Conservation (phyloP, 2,888 invertebrate genomes). For the Conus canariensis region DNA sequence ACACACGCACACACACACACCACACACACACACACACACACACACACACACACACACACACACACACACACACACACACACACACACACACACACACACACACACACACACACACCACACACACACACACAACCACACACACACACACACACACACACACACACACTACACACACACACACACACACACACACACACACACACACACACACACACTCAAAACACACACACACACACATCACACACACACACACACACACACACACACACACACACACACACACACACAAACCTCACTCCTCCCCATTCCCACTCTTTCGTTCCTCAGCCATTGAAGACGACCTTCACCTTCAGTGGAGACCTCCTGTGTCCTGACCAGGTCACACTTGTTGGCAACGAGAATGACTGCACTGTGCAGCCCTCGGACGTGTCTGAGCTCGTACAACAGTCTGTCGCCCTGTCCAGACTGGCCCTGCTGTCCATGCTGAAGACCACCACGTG, state of each 20-base stretch:
- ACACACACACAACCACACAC: too few species aligned
- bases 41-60: not conserved
- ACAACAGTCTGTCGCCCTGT: conserved; percentile 90
- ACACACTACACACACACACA: not conserved
- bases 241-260: not conserved
- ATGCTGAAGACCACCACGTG: conserved; percentile 95
- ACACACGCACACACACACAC: too few species aligned
- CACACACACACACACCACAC: not conserved
- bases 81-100: not conserved
- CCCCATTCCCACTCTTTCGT: not conserved
- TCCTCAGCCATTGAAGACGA: not conserved
- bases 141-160: too few species aligned
- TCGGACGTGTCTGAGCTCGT: conserved; percentile 90
- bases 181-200: not conserved
- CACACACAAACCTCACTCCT: not conserved
- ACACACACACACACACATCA: not conserved
- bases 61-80: conserved; percentile 8
- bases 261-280: not conserved
- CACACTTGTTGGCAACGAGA: conserved; percentile 95
- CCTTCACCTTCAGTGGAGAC: conserved; percentile 90
- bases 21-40: not conserved
- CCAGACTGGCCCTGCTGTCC: conserved; percentile 90
- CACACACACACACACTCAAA: not conserved
- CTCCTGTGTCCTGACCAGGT: conserved; percentile 91
- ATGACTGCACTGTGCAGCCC: conserved; percentile 92